Percentiles rank a stretch among this genome's conserved stretches.
Evolutionary conservation across 2,888 invertebrate species (phyloP).

Genomic region (Agrochola lota): DNA sequence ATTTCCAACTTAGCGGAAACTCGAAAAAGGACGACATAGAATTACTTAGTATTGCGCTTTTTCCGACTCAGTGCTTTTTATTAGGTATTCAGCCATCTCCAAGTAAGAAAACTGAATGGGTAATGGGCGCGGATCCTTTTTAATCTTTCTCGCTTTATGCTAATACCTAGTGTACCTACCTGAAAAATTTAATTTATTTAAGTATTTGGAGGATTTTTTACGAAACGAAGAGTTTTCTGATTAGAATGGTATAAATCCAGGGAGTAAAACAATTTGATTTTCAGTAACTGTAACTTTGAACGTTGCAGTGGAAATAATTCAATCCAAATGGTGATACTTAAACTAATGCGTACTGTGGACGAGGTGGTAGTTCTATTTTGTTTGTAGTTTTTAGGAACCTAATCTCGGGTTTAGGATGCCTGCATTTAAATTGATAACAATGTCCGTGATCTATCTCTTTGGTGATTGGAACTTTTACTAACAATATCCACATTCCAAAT

Average conservation of each 20-base stretch:
- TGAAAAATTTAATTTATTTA: conserved; percentile 1
- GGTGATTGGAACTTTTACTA: too few species aligned
- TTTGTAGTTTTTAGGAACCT: too few species aligned
- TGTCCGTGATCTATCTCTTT: too few species aligned
- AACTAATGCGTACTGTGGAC: too few species aligned
- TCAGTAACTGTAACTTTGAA: background rate
- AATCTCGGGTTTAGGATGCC: too few species aligned
- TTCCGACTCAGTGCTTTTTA: conserved; percentile 30
- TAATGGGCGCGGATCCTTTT: conserved; percentile 37
- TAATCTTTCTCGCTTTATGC: background rate
- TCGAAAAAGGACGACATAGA: conserved; percentile 16
- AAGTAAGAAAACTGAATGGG: conserved; percentile 38
- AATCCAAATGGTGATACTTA: background rate
- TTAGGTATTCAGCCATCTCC: conserved; percentile 30
- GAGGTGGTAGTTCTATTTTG: too few species aligned
- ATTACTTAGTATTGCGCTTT: conserved; percentile 5
- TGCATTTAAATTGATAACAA: too few species aligned
- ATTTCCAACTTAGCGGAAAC: conserved; percentile 9
- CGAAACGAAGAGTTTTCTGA: background rate
- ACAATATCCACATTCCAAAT: too few species aligned
- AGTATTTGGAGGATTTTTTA: background rate
- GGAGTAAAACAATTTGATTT: background rate
- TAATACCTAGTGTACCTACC: background rate
- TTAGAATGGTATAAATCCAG: background rate
- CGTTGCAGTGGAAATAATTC: background rate